Evolutionary conservation across 2,797 vertebrate genomes (phyloP).

Genomic region (Antrozous pallidus): DNA sequence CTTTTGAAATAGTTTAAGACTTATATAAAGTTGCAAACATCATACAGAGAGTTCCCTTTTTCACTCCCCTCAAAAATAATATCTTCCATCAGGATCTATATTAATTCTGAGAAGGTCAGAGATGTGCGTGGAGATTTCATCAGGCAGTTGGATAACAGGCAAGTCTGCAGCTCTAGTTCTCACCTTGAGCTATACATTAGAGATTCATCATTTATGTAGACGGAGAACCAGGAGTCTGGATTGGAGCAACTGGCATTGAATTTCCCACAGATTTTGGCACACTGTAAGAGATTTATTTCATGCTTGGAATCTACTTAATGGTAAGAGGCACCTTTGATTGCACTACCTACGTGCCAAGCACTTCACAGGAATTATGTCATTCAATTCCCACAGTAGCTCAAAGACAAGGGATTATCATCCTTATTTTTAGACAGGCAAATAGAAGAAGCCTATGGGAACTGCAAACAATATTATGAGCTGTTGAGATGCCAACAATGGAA

Average conservation of each 20-base stretch:
- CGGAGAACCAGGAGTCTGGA: background rate
- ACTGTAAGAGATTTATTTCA: background rate
- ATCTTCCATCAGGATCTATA: background rate
- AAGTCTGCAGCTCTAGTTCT: background rate
- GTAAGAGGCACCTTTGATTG: background rate
- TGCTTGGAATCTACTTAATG: background rate
- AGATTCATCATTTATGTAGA: background rate
- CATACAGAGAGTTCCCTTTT: background rate
- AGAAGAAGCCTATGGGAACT: background rate
- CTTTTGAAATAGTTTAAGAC: background rate
- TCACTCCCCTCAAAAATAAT: background rate
- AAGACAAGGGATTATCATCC: background rate
- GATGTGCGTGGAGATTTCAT: background rate
- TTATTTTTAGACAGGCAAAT: background rate
- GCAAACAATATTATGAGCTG: background rate
- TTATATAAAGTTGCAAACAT: background rate
- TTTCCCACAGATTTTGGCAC: background rate
- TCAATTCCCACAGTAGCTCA: background rate
- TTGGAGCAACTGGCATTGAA: background rate
- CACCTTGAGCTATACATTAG: background rate
- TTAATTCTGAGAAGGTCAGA: constrained; percentile 2
- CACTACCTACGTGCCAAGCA: background rate
- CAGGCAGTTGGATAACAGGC: background rate
- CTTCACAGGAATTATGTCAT: background rate
- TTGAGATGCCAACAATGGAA: background rate